Evolutionary conservation across 2,797 vertebrate genomes (phyloP).

Genomic region (Anableps anableps): DNA sequence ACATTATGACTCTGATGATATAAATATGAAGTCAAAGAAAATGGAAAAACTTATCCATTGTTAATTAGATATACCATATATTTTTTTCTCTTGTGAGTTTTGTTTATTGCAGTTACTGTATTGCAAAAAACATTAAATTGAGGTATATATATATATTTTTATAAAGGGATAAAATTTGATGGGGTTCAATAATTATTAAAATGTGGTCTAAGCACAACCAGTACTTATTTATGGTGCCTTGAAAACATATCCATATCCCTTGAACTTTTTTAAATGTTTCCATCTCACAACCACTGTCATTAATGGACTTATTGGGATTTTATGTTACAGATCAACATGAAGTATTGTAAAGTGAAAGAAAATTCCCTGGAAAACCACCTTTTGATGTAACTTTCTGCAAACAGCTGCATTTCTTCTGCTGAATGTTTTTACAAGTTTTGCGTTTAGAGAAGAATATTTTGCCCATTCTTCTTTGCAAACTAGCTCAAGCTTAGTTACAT

Average conservation of each 20-base stretch:
- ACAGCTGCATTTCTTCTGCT: not conserved
- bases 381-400: not conserved
- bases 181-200: not conserved
- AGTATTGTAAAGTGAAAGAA: not conserved
- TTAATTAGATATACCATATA: not conserved
- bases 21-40: conserved; percentile 2
- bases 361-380: not conserved
- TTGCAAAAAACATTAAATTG: not conserved
- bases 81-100: not conserved
- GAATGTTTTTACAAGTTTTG: not conserved
- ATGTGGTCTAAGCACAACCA: not conserved
- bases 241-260: not conserved
- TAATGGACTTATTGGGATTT: not conserved
- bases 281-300: not conserved
- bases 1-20: conserved; percentile 5
- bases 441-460: not conserved
- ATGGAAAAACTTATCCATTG: not conserved
- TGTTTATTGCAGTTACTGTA: not conserved
- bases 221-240: not conserved
- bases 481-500: not conserved
- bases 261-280: not conserved
- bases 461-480: not conserved
- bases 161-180: not conserved
- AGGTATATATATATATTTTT: not conserved
- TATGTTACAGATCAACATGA: not conserved